Percentiles rank a stretch among this genome's conserved stretches.
Conservation (phyloP, 2,113 vertebrate genomes). For the Tachycineta bicolor region DNA sequence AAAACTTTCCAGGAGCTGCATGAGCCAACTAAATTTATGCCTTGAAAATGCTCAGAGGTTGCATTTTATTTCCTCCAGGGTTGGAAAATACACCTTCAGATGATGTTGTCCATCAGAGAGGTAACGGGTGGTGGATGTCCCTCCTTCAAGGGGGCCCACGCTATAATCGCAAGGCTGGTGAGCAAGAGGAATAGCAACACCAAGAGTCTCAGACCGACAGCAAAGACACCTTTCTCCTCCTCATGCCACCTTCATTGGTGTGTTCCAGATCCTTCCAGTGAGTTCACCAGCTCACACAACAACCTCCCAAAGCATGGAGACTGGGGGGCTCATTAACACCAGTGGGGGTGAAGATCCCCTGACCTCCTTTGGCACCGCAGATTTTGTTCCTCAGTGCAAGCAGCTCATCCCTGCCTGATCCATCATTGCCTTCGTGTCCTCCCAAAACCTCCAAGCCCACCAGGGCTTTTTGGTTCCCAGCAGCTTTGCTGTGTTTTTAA, state of each 20-base stretch:
- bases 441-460: background rate
- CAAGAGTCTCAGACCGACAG: background rate
- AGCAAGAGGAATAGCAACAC: background rate
- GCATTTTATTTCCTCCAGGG: background rate
- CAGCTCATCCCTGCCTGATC: background rate
- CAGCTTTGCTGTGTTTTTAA: background rate
- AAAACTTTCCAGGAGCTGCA: background rate
- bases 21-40: background rate
- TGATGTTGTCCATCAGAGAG: background rate
- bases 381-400: background rate
- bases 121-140: background rate
- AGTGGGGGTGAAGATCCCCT: background rate
- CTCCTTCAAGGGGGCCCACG: fast-evolving
- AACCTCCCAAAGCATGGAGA: background rate
- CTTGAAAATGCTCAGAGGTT: background rate
- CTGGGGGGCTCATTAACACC: fast-evolving
- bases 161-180: background rate
- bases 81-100: background rate
- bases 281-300: background rate
- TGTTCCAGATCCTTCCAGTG: background rate
- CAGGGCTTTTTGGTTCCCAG: background rate
- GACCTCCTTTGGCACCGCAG: background rate
- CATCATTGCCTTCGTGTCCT: background rate
- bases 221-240: background rate
- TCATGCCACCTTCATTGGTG: background rate